These are phyloP conservation scores for Chesias legatella DNA, from an alignment of 2,888 invertebrate species.

Conservation along the genomic window DNA sequence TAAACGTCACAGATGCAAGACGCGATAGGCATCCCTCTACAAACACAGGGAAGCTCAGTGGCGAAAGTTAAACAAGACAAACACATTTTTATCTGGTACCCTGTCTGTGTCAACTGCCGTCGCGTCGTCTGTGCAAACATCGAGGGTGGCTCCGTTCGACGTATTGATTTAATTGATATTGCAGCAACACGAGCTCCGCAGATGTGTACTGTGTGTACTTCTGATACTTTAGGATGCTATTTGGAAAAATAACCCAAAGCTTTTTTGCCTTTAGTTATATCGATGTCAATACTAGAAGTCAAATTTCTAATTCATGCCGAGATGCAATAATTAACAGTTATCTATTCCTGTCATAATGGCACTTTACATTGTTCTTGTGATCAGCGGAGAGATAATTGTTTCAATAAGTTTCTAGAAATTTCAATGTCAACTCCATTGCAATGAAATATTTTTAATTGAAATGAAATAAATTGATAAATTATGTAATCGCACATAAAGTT, in stretches of 20 bases:
- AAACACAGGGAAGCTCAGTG: conserved; percentile 53
- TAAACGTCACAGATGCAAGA: conserved; percentile 20
- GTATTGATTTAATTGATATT: conserved; percentile 65
- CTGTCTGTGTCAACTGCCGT: conserved; percentile 55
- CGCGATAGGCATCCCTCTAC: conserved; percentile 38
- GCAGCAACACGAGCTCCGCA: conserved; percentile 42
- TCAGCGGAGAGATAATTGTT: too few relatives aligned
- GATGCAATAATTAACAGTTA: too few relatives aligned
- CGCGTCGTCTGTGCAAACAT: conserved; percentile 62
- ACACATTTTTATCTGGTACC: conserved; percentile 71
- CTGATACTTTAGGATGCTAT: conserved; percentile 37
- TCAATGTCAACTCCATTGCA: too few relatives aligned
- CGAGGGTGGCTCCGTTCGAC: conserved; percentile 57
- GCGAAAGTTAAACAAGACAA: conserved; percentile 63
- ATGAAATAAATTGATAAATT: too few relatives aligned
- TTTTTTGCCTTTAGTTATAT: conserved; percentile 1
- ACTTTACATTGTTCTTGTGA: too few relatives aligned
- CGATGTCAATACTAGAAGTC: too few relatives aligned
- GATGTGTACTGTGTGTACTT: conserved; percentile 46
- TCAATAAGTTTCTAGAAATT: too few relatives aligned
- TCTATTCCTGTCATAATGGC: too few relatives aligned
- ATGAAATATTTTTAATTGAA: too few relatives aligned
- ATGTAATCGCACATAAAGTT: too few relatives aligned
- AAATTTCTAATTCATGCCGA: too few relatives aligned
- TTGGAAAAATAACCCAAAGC: conserved; percentile 15